Evolutionary conservation across 2,888 invertebrate genomes (phyloP).

Genomic region (Ormyrus thymus): DNA sequence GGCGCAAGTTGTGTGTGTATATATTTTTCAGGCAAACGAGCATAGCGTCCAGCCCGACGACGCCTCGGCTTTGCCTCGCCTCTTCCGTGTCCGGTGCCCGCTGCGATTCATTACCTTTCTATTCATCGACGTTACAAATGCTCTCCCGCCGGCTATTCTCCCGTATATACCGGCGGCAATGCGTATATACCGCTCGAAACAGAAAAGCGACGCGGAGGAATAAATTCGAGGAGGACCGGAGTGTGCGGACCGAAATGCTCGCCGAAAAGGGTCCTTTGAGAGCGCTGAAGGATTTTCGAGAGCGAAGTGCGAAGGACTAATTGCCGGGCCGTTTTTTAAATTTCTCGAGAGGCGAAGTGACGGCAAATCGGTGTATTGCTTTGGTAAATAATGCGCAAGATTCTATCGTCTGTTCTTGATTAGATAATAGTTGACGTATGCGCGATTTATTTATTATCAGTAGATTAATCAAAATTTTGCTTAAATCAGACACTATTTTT

Average conservation of each 20-base stretch:
- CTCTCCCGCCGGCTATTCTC: constrained; percentile 41
- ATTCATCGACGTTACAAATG: constrained; percentile 72
- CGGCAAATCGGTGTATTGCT: too few species aligned
- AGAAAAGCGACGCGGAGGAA: too few species aligned
- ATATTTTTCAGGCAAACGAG: constrained; percentile 67
- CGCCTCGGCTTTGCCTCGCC: constrained; percentile 74
- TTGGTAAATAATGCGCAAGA: too few species aligned
- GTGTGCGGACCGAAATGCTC: background rate
- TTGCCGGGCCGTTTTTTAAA: too few species aligned
- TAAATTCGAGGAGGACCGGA: background rate
- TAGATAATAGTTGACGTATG: too few species aligned
- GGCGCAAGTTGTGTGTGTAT: constrained; percentile 57
- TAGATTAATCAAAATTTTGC: too few species aligned
- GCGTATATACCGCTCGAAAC: too few species aligned
- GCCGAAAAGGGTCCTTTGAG: constrained; percentile 14
- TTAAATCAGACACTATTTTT: too few species aligned
- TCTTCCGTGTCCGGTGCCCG: constrained; percentile 74
- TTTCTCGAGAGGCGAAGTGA: too few species aligned
- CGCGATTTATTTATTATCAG: too few species aligned
- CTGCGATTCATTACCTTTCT: constrained; percentile 74
- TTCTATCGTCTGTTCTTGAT: too few species aligned
- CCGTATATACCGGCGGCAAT: constrained; percentile 52
- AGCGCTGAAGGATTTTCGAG: background rate
- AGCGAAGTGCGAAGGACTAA: background rate
- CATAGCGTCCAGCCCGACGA: constrained; percentile 65